A percentile compares a stretch with the other conserved stretches of the same genome.
These are phyloP conservation scores for Amphiprion percula DNA, from an alignment of 2,113 vertebrate genomes.

Conservation along the genomic window DNA sequence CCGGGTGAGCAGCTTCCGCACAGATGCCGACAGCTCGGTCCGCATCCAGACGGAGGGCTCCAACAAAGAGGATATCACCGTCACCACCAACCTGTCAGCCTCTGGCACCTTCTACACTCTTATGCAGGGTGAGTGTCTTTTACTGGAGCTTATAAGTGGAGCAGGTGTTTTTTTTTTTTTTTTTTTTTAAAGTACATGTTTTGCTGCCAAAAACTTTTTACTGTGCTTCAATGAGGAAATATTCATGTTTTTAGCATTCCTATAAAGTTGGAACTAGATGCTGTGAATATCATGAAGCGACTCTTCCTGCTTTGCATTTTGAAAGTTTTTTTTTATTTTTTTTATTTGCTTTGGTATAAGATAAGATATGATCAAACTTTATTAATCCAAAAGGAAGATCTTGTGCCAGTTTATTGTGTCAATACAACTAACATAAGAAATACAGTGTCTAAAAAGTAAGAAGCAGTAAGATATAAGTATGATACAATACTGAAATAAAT, in stretches of 20 bases:
- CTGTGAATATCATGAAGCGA: neutral
- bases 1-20: conserved; percentile 95
- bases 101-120: conserved; percentile 97
- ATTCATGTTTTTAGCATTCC: neutral
- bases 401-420: too few species aligned
- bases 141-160: conserved; percentile 13
- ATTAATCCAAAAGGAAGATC: too few species aligned
- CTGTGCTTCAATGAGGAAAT: neutral
- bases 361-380: too few species aligned
- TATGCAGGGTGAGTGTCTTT: conserved; percentile 89
- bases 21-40: conserved; percentile 92
- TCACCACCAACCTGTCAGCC: conserved; percentile 97
- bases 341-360: too few species aligned
- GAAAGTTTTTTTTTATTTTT: neutral
- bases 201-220: conserved; percentile 2
- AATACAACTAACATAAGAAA: too few species aligned
- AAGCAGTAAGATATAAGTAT: too few species aligned
- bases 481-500: too few species aligned
- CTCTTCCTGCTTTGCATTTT: neutral
- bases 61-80: conserved; percentile 94
- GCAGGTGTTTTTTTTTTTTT: conserved; percentile 16
- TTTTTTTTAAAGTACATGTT: conserved; percentile 6
- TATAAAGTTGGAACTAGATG: neutral
- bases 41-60: conserved; percentile 94
- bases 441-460: too few species aligned